These are phyloP conservation scores for Acanthosepion esculentum DNA, from an alignment of 2,888 invertebrate species.

Conservation along the genomic window DNA sequence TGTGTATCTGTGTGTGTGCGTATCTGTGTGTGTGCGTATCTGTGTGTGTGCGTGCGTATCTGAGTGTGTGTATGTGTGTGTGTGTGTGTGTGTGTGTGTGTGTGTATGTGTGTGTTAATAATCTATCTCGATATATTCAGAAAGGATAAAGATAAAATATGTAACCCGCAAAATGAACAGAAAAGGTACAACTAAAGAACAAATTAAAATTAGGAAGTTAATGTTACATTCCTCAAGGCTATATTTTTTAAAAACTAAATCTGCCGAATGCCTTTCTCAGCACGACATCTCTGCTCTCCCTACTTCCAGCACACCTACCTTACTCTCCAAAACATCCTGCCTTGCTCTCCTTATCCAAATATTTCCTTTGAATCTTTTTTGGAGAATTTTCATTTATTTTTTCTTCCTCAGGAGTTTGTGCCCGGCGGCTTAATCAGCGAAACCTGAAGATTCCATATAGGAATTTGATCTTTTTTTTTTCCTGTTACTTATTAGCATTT, in stretches of 20 bases:
- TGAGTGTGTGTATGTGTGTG: background rate
- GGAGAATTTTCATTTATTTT: background rate
- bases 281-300: background rate
- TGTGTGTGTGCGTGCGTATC: background rate
- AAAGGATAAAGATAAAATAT: background rate
- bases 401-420: background rate
- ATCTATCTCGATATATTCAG: background rate
- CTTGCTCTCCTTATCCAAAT: slow-evolving; percentile 12
- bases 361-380: background rate
- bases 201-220: slow-evolving; percentile 33
- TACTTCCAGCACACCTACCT: background rate
- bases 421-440: background rate
- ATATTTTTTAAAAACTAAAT: background rate
- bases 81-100: background rate
- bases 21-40: background rate
- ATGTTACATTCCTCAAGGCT: background rate
- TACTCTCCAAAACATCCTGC: background rate
- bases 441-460: background rate
- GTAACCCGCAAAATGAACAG: background rate
- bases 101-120: background rate
- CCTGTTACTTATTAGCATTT: background rate
- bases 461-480: background rate
- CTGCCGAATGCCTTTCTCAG: background rate
- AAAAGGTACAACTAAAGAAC: background rate
- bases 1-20: background rate